These are phyloP conservation scores for Columbina picui DNA, from an alignment of 2,113 vertebrate species.

Conservation along the genomic window DNA sequence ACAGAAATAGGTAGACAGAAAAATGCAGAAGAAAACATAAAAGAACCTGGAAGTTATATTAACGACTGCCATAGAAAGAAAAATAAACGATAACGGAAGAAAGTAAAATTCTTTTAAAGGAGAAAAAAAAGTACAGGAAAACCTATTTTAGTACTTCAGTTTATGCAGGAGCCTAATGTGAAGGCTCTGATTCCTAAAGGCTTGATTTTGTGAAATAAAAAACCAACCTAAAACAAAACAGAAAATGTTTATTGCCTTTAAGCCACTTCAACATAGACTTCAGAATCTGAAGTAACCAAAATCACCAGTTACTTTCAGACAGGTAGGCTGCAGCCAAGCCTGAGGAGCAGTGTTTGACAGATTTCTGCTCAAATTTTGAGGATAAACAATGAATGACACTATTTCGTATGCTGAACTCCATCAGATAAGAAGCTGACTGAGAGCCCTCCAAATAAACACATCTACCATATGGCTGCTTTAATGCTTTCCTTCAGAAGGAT, in stretches of 20 bases:
- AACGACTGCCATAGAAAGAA: not conserved
- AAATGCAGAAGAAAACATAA: not conserved
- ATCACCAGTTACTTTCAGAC: not conserved
- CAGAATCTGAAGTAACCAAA: not conserved
- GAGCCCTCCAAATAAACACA: not conserved
- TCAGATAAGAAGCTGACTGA: not conserved
- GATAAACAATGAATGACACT: not conserved
- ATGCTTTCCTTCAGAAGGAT: not conserved
- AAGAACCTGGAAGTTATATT: not conserved
- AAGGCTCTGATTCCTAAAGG: not conserved
- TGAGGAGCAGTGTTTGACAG: not conserved
- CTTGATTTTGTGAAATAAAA: not conserved
- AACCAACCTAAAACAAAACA: not conserved
- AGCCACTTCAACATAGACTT: not conserved
- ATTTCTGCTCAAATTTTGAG: not conserved
- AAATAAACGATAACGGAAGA: not conserved
- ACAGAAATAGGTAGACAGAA: not conserved
- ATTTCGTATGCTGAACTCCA: not conserved
- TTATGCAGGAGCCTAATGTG: not conserved
- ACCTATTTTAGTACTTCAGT: not conserved
- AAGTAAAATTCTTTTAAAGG: not conserved
- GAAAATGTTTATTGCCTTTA: not conserved
- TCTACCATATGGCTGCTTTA: not conserved
- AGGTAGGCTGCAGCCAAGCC: not conserved
- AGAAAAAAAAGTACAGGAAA: not conserved